These are phyloP conservation scores for Drepana falcataria DNA, from an alignment of 2,888 invertebrate species.

Conservation along the genomic window DNA sequence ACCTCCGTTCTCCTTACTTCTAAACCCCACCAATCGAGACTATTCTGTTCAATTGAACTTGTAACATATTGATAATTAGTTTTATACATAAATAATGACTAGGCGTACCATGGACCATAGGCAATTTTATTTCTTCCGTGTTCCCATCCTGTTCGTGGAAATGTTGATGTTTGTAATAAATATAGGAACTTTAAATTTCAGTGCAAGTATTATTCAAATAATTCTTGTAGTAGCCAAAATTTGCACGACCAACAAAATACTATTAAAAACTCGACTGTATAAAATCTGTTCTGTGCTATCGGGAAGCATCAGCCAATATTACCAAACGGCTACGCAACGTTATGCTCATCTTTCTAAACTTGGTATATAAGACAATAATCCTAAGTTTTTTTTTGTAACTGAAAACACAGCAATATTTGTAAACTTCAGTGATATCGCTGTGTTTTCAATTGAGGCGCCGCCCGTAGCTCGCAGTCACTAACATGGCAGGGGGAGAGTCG, in stretches of 20 bases:
- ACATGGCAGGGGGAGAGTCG: background rate
- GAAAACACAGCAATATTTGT: conserved; percentile 30
- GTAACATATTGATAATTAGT: conserved; percentile 57
- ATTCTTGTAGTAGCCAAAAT: conserved; percentile 10
- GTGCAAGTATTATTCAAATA: conserved; percentile 57
- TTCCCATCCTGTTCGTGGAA: conserved; percentile 37
- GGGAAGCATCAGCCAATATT: conserved; percentile 57
- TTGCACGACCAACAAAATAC: too few species aligned
- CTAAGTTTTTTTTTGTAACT: conserved; percentile 47
- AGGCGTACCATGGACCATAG: conserved; percentile 71
- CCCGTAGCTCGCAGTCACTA: background rate
- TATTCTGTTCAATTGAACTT: conserved; percentile 33
- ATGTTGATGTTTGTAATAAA: conserved; percentile 52
- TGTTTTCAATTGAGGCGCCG: conserved; percentile 28
- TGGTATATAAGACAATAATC: conserved; percentile 47
- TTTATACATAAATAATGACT: conserved; percentile 73
- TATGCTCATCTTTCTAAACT: conserved; percentile 41
- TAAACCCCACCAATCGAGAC: conserved; percentile 47
- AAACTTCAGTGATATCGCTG: conserved; percentile 28
- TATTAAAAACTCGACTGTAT: too few species aligned
- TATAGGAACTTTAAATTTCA: conserved; percentile 73
- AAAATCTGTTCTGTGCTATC: conserved; percentile 27
- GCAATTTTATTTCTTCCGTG: conserved; percentile 40
- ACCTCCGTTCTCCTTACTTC: conserved; percentile 34
- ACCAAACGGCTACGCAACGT: conserved; percentile 53